Evolutionary conservation across 2,113 vertebrate species (phyloP), one percentile per base, ranked within the genome.

Genomic region (Gymnarchus niloticus): DNA sequence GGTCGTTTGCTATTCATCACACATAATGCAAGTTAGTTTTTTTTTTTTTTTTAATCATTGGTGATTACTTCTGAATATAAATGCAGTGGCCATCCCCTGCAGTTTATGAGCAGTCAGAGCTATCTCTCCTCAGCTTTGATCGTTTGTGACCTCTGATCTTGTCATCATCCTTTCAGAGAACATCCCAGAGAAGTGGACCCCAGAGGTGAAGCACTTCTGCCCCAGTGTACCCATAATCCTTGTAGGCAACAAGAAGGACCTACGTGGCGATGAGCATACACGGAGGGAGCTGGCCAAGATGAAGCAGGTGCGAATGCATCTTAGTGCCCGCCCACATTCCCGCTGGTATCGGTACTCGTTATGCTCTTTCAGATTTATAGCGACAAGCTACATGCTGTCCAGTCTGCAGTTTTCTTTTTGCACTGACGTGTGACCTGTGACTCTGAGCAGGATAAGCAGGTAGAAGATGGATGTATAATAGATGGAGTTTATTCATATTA

Each of bases 101-200:
- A 54, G 52, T 14, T 54, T 54, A 54, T n/a, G n/a, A 54, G 52
- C 52, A 54, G 6, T 5, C 52, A 54, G 6, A 14, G 19, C 10
- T 56, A 2, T 46, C 33, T 6, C 5, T 0, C 21, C 14, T 51
- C 73, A 56, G 0, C 52, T 52, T 51, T 52, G 44, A 28, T 25
- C 28, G 25, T 3, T 6, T 3, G 23, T 57, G 56, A 77, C 46
- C 25, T 85, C 1, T 83, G 37, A 77, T 44, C 12, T 46, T 46
- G 46, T 78, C 44, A 44, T 73, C 85, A 23, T 89, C 52, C 25
- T 33, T 89, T 81, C 85, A 99, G 98, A 99, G 95, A 99, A 99
- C 93, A 99, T 99, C 91, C 98, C 98, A 87, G 98, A 99, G 92
- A 99, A 99, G 88, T 99, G 97, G 98, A 99, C 98, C 88, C 98